Base-by-base conservation (phyloP, 2,797 vertebrate species). In the Thripadectes ignobilis region DNA sequence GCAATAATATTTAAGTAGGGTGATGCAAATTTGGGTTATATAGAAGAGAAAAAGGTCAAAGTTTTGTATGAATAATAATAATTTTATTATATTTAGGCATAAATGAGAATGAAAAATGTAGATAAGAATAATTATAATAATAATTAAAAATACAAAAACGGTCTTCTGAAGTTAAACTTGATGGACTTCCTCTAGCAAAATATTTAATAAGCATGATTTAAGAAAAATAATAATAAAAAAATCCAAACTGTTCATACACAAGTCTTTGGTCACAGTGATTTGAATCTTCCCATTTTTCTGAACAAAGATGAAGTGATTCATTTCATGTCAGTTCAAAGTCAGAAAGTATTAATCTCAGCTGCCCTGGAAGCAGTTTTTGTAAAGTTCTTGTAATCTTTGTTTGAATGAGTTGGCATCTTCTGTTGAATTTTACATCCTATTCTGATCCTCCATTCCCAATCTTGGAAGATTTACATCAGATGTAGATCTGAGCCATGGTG, bases 21-120 rank as follows among this genome's bases (percentile, higher is more conserved):
- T 3, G 7, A 88, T 92, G 80, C 43, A 96, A 77, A 88, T 86
- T 52, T 92, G 14, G n/a, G 43, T 94, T 81, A 65, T 48, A 84
- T 39, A 69, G 63, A 88, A 77, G 43, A 89, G 29, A 49, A 80
- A 92, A 93, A 92, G 62, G 83, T 90, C 73, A 78, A 86, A 32
- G 19, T 74, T 80, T 84, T 43, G 7, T 51, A 71, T 75, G 83
- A 91, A 87, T 87, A 88, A 32, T 79, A 91, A 69, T 66, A 51
- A 63, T 88, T 86, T 79, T 83, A 86, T 79, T 65, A 62, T 51
- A 76, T 77, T 77, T 55, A 66, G 36, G 6, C 13, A 68, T 52
- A 92, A 61, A 54, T 51, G 20, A 75, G 27, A 93, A 57, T 29
- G 24, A 43, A 87, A 93, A 71, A 67, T 74, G 48, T 66, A 74